Conservation (phyloP, 2,797 vertebrate genomes). For the Pangasius macronema region DNA sequence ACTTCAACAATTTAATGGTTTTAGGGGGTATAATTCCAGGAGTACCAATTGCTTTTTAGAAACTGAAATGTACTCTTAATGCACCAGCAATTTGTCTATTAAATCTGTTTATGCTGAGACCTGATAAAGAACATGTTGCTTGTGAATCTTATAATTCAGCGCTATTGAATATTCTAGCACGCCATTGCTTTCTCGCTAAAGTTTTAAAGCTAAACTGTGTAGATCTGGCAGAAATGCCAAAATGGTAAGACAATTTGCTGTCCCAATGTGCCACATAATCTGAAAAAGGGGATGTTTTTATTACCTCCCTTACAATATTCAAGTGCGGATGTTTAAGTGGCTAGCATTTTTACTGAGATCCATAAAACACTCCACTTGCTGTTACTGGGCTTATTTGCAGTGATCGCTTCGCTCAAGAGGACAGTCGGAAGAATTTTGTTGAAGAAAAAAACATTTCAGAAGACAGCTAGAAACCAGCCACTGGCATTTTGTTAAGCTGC, state of each 20-base stretch:
- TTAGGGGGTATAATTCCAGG: background rate
- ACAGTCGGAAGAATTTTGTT: background rate
- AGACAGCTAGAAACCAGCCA: background rate
- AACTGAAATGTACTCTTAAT: background rate
- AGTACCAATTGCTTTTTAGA: background rate
- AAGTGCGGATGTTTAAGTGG: background rate
- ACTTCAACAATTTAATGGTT: too few species aligned
- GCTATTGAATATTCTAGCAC: background rate
- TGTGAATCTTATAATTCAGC: background rate
- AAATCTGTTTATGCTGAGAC: background rate
- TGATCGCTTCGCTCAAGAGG: background rate
- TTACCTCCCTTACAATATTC: background rate
- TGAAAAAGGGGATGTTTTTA: background rate
- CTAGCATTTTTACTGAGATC: background rate
- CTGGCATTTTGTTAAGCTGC: conserved; percentile 28
- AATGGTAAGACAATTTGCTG: background rate
- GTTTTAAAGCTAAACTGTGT: background rate
- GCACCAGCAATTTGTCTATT: background rate
- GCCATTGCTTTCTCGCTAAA: background rate
- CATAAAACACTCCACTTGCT: background rate
- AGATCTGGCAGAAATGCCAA: background rate
- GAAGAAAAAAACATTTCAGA: background rate
- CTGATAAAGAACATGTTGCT: background rate
- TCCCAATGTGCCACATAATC: background rate
- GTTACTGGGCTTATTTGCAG: background rate